Conservation (phyloP, 2,113 vertebrate species). For the Oenanthe melanoleuca region DNA sequence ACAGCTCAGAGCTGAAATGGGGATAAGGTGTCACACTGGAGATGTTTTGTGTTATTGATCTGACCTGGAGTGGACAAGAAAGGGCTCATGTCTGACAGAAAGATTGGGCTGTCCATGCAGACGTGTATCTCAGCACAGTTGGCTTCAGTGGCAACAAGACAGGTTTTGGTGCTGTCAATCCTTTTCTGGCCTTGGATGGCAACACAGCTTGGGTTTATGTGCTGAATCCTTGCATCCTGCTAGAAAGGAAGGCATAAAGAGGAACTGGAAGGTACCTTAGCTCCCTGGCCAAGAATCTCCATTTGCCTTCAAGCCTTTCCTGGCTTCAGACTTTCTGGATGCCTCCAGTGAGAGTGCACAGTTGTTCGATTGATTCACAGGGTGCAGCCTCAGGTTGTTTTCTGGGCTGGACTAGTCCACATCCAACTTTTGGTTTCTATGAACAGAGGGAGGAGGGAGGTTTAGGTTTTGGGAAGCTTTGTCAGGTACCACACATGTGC, state of each 20-base stretch:
- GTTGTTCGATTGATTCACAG: accelerated
- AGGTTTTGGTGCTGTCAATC: neutral
- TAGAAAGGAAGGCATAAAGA: neutral
- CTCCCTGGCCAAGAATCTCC: neutral
- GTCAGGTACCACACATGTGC: accelerated
- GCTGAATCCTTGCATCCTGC: neutral
- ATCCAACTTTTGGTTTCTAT: neutral
- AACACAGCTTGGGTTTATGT: accelerated
- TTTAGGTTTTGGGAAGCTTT: neutral
- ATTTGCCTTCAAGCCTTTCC: neutral
- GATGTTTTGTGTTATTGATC: neutral
- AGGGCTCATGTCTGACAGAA: neutral
- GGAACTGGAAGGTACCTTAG: neutral
- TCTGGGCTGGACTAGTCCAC: neutral
- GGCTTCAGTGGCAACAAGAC: neutral
- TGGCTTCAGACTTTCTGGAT: neutral
- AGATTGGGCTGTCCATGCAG: neutral
- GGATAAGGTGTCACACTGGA: neutral
- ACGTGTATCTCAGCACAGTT: neutral
- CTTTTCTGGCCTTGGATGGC: neutral
- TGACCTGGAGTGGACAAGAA: neutral
- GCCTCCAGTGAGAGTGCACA: neutral
- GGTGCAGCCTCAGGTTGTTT: neutral
- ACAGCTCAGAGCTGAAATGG: neutral
- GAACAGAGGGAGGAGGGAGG: neutral